Evolutionary conservation across 1,140 invertebrate species (phyloP).

Genomic region (Microplitis mediator): DNA sequence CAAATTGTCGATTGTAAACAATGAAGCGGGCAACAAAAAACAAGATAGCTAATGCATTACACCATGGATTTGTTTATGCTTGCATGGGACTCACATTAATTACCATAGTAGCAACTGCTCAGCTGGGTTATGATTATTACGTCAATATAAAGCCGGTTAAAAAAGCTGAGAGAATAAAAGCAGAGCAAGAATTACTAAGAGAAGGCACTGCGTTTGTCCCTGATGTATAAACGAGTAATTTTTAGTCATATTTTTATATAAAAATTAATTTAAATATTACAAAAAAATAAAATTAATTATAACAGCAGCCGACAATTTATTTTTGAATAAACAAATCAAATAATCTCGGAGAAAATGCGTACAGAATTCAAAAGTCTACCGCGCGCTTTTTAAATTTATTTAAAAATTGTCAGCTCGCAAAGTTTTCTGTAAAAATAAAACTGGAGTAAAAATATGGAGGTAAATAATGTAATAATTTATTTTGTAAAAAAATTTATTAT

Average conservation of each 20-base stretch:
- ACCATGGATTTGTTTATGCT: slow-evolving; percentile 35
- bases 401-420: too few species aligned
- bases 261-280: too few species aligned
- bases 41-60: slow-evolving; percentile 38
- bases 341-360: too few species aligned
- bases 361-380: too few species aligned
- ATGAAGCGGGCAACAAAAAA: background rate
- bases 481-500: background rate
- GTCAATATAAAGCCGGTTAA: slow-evolving; percentile 38
- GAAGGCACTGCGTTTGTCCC: slow-evolving; percentile 41
- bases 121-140: slow-evolving; percentile 36
- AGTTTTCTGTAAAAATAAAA: too few species aligned
- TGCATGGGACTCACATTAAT: slow-evolving; percentile 37
- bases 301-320: too few species aligned
- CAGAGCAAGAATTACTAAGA: slow-evolving; percentile 38
- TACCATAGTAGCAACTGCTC: background rate
- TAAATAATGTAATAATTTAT: too few species aligned
- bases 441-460: too few species aligned
- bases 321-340: too few species aligned
- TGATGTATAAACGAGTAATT: background rate
- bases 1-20: too few species aligned
- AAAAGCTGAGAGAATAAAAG: slow-evolving; percentile 13
- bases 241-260: background rate
- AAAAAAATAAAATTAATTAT: too few species aligned
- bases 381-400: too few species aligned